Evolutionary conservation across 2,113 vertebrate species (phyloP), one percentile per base, ranked within the genome.

Genomic region (Oncorhynchus mykiss): DNA sequence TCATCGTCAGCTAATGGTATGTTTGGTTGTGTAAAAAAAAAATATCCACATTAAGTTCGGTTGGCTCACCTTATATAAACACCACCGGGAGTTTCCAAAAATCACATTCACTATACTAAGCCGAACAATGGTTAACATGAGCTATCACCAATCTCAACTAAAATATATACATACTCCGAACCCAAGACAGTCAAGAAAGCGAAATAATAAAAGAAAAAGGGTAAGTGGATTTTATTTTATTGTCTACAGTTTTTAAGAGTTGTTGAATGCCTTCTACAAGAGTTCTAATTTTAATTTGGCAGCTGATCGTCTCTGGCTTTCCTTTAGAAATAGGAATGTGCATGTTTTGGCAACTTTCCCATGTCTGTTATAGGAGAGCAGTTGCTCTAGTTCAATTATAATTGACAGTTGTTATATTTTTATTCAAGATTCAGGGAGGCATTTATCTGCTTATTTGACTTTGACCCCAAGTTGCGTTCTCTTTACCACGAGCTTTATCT

Each of bases 91-190:
- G 91, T 94, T 94, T 94, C 93, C 93, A 88, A 88, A 89, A 81
- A 91, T 90, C 92, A 93, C 92, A 94, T 91, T 94, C 92, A 91
- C 93, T 83, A 85, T 85, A 91, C 88, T 88, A 93, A 91, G 87
- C 92, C 93, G 92, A 94, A 94, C 93, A 94, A 94, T 94, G 93
- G 92, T 94, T 94, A 94, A 93, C 93, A 94, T 94, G 93, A 93
- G 89, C 93, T 83, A 93, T 93, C 92, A 91, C 77, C 91, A 91
- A 92, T 88, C 89, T 88, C 89, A 86, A 93, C 92, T 91, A 89
- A 93, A 94, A 92, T 90, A 94, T 87, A 88, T 88, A 91, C 90
- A 93, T 86, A 91, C 89, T 81, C 83, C 85, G 77, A 93, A 81
- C 82, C 92, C 86, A 51, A 90, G 93, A 92, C 92, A 93, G 90